These are phyloP conservation scores for Chondrosia reniformis DNA, from an alignment of 37 sponge, comb jelly and placozoan genomes.

Conservation along the genomic window DNA sequence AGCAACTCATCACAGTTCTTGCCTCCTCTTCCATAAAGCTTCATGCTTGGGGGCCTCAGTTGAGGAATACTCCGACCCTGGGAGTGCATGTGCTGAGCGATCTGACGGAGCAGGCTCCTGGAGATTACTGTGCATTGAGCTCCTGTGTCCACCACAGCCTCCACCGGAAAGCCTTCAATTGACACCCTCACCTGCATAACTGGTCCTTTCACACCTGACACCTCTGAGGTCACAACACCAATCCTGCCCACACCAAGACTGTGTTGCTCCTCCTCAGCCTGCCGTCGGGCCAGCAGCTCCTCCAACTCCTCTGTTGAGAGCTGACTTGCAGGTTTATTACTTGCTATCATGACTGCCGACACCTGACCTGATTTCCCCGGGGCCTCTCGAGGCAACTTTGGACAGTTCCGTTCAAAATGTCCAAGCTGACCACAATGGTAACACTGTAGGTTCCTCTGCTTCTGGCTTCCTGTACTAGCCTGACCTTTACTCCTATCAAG, in stretches of 20 bases:
- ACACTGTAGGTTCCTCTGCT: background rate
- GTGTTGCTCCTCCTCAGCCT: background rate
- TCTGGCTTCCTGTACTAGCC: background rate
- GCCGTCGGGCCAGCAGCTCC: background rate
- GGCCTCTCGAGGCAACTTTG: background rate
- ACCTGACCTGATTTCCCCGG: background rate
- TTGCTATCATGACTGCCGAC: background rate
- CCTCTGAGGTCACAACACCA: background rate
- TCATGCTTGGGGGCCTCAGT: background rate
- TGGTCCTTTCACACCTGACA: background rate
- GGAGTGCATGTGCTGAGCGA: background rate
- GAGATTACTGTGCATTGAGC: conserved; percentile 16
- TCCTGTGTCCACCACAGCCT: conserved; percentile 22
- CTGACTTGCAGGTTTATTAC: background rate
- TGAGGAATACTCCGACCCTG: background rate
- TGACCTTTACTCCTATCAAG: no score
- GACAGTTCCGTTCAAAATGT: conserved; percentile 12
- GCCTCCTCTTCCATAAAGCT: conserved; percentile 6
- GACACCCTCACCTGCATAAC: background rate
- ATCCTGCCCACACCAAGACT: background rate
- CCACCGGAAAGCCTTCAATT: conserved; percentile 22
- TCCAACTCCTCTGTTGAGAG: background rate
- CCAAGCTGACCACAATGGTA: conserved; percentile 2
- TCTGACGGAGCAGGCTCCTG: background rate
- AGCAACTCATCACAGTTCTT: background rate